phyloP scores from a whole-genome alignment of 2,113 vertebrate species.

The Hippocampus comes region DNA sequence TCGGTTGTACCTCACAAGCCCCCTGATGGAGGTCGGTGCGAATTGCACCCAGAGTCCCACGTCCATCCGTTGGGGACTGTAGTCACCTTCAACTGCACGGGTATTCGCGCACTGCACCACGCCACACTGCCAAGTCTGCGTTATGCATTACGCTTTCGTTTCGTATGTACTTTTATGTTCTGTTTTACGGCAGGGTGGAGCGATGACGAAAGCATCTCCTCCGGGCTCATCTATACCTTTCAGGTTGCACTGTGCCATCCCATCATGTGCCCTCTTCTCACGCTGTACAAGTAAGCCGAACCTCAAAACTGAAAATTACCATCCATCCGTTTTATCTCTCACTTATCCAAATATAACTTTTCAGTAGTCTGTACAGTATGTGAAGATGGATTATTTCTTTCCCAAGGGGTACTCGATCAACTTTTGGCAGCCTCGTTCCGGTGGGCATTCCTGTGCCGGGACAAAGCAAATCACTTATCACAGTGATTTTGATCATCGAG shows the following conservation, averaged over 20 bases:
- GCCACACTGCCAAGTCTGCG: neutral
- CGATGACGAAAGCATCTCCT: constrained; percentile 44
- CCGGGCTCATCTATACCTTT: constrained; percentile 74
- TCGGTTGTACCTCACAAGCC: constrained; percentile 48
- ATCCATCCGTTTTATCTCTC: neutral
- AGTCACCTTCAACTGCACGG: constrained; percentile 73
- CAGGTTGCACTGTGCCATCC: constrained; percentile 61
- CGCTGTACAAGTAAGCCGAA: constrained; percentile 66
- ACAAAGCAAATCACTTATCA: constrained; percentile 44
- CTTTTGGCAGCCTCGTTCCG: constrained; percentile 63
- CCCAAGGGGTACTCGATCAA: constrained; percentile 66
- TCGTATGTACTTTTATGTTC: neutral
- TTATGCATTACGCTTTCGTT: too few relatives aligned
- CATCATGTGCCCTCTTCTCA: constrained; percentile 55
- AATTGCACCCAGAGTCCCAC: constrained; percentile 55
- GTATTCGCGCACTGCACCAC: constrained; percentile 38
- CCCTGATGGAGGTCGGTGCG: constrained; percentile 69
- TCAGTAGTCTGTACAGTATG: too few relatives aligned
- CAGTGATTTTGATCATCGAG: constrained; percentile 65
- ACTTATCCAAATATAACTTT: too few relatives aligned
- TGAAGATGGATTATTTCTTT: constrained; percentile 3
- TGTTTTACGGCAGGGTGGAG: constrained; percentile 68
- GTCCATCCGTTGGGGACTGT: constrained; percentile 65
- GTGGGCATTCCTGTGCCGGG: constrained; percentile 41
- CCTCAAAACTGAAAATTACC: neutral